Evolutionary conservation across 2,113 vertebrate species (phyloP), one percentile per base, ranked within the genome.

Genomic region (Hydropotes inermis): DNA sequence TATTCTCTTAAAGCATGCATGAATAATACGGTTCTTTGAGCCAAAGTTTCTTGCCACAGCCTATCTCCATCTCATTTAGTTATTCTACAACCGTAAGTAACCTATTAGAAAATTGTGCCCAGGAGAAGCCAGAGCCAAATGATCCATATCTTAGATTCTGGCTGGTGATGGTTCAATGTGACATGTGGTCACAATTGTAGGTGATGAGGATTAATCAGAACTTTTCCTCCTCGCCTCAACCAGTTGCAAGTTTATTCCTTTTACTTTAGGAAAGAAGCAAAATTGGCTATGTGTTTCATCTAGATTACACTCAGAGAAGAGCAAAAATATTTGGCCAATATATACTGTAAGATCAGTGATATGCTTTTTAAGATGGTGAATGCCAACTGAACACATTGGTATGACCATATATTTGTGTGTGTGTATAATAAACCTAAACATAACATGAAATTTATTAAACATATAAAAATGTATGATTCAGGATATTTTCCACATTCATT

Each of bases 11-110:
- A 70, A 92, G 47, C 27, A 52, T 17, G 54, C 17, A 28, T 92
- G 74, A 64, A 60, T 94, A 86, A 58, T 84, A 89, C 1, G 14
- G 70, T 64, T 95, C 47, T 58, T 3, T 90, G 87, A 87, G 61
- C 39, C 67, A 15, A 60, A 79, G 45, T 96, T 97, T 96, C 61
- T 58, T 89, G 74, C 58, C 25, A 55, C 30, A 83, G 81, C 74
- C 81, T 88, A 76, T 28, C 54, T 97, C 81, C 85, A 85, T 47
- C 90, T 96, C 97, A 97, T 96, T 96, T 95, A 94, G 90, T 90
- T 95, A 92, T 76, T 97, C 50, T 47, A 96, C 54, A 88, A 21
- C 43, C 94, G 7, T 76, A 82, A 96, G 50, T 82, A 96, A 95
- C 28, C 39, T 57, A 70, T 67, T 92, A 85, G 81, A 88, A 96